Base-by-base conservation (phyloP, 2,888 invertebrate genomes). In the Thymelicus lineola region DNA sequence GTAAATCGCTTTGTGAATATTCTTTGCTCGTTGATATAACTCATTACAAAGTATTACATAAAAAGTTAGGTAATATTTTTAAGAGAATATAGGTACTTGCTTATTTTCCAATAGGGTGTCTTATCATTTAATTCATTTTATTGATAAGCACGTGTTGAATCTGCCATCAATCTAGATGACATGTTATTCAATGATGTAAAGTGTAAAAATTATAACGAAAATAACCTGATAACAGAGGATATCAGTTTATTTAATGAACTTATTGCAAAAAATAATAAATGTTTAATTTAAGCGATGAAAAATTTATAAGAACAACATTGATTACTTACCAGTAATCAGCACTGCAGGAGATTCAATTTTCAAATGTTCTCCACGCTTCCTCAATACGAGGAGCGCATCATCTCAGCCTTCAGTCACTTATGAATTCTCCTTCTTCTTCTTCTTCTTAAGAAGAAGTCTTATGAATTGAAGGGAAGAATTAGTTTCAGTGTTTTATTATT, bases 111-210 rank as follows among this genome's bases (percentile, higher is more conserved):
- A 17, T 50, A 17, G 17, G 50, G 50, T 17, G 20, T 53, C 20
- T 60, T 45, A 60, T 60, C 45, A 12, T 50, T 20, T 42, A 36
- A 20, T n/a, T 60, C 60, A 35, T 38, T 28, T 9, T 17, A 20
- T 6, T 60, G 59, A 66, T 66, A 66, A 50, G 15, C 14, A 58
- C 66, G 59, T 66, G 66, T 59, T 50, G 20, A 58, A 66, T 66
- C 66, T 42, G n/a, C 7, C 28, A 1, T 7, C 36, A 61, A 66
- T 70, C 55, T 59, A 46, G 55, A 59, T 50, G 60, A 10, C 9
- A 2, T 15, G 36, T 70, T 67, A 67, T 65, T n/a, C 60, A 48
- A 12, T 53, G 38, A 53, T 57, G 7, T 42, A 28, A n/a, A 55
- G 28, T 64, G 28, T 55, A 17, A 64, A 55, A 45, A 14, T 55